Conservation (phyloP, 2,888 invertebrate species). For the Agrotis exclamationis region DNA sequence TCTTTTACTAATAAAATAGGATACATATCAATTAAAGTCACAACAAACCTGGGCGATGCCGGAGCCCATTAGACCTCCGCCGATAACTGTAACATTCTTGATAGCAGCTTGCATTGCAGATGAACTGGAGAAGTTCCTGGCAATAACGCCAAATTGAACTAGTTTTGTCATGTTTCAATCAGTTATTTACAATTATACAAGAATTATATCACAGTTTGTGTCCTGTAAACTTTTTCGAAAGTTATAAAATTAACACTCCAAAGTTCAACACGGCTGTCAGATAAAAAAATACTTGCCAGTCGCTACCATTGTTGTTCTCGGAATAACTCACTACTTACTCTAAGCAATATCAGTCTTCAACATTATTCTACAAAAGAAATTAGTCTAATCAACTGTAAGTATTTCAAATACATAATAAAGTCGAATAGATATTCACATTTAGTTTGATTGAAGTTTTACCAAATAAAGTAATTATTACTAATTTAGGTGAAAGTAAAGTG, state of each 20-base stretch:
- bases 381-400: neutral
- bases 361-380: neutral
- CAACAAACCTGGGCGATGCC: constrained; percentile 96
- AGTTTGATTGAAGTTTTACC: neutral
- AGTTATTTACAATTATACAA: constrained; percentile 27
- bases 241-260: constrained; percentile 62
- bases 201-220: constrained; percentile 44
- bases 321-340: constrained; percentile 20
- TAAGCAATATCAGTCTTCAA: no score
- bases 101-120: constrained; percentile 89
- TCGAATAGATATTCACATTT: neutral
- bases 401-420: neutral
- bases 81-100: constrained; percentile 95
- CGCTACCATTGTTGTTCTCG: constrained; percentile 1
- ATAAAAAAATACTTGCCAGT: constrained; percentile 33
- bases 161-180: constrained; percentile 71
- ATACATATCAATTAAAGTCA: neutral
- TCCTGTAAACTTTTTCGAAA: constrained; percentile 54
- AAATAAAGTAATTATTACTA: no score
- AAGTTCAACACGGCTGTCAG: constrained; percentile 64
- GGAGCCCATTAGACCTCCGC: constrained; percentile 97
- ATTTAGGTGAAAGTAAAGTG: neutral
- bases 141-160: constrained; percentile 80
- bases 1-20: neutral
- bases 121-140: constrained; percentile 85